Base-by-base conservation (phyloP, 2,797 vertebrate genomes). In the Pangasius djambal region DNA sequence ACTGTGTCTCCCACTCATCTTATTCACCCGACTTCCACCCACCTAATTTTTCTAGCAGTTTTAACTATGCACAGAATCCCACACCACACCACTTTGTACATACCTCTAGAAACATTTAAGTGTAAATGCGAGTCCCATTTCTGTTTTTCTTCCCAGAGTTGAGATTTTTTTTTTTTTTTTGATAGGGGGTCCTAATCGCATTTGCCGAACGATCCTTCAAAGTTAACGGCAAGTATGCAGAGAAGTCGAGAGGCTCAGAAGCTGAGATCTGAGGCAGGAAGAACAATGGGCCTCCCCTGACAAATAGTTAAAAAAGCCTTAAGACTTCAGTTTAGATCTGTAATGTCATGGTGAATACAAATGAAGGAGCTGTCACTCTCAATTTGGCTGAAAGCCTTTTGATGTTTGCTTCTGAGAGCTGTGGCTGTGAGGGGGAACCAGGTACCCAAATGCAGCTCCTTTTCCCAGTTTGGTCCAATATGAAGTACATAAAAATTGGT, bases 211-310 rank as follows among this genome's bases (percentile, higher is more conserved):
- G 91, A 89, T 93, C 90, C 91, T 91, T 93, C 92, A 94, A 93
- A 93, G 93, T 93, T 93, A 91, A 86, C 85, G 89, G 89, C 89
- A 90, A 91, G 90, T 91, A 90, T 89, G 92, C 93, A 92, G 94
- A 95, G 83, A 94, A 95, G 93, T 95, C 88, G 91, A 93, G 94
- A 93, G 94, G 96, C 95, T 96, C 95, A 93, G 95, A 96, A 96
- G 90, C 94, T 88, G 90, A 92, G 91, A 93, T 93, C 93, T 94
- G 92, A 96, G 96, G 94, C 93, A 93, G 70, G 94, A 95, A 94
- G 94, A 95, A 93, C 94, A 86, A 90, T 94, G 94, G 94, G 85
- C 93, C 87, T 96, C 95, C 95, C 96, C 91, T 94, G 95, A 95
- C 92, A 94, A 95, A 94, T 93, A 92, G 94, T 96, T 96, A 95